Percentiles rank a stretch among this genome's conserved stretches.
phyloP scores from a whole-genome alignment of 2,888 invertebrate species.

The Rugalucina vietnamica region DNA sequence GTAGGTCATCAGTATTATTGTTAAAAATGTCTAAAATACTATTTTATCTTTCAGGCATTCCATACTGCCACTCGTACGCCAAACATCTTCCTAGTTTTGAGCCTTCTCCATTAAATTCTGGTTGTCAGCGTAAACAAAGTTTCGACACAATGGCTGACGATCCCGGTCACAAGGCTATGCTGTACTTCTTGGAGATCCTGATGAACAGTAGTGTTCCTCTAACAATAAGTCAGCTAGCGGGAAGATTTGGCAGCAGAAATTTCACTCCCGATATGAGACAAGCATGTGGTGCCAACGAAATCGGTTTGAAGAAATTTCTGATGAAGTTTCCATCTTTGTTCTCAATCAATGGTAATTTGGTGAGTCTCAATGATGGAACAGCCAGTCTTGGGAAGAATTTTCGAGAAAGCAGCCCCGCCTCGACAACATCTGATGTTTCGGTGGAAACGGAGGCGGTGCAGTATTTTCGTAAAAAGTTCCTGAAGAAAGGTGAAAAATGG shows the following conservation, averaged over 20 bases:
- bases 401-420: slow-evolving; percentile 80
- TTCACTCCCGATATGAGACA: slow-evolving; percentile 97
- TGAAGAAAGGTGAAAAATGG: slow-evolving; percentile 97
- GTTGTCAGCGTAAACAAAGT: slow-evolving; percentile 23
- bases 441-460: slow-evolving; percentile 96
- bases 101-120: slow-evolving; percentile 38
- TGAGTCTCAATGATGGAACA: slow-evolving; percentile 80
- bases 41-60: slow-evolving; percentile 35
- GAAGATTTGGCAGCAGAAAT: slow-evolving; percentile 99
- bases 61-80: slow-evolving; percentile 22
- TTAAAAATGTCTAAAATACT: neutral
- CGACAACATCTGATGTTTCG: slow-evolving; percentile 81
- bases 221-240: slow-evolving; percentile 98
- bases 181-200: slow-evolving; percentile 99
- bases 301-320: slow-evolving; percentile 97
- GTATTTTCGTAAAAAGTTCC: slow-evolving; percentile 97
- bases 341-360: slow-evolving; percentile 90
- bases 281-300: slow-evolving; percentile 93
- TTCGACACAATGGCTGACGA: slow-evolving; percentile 82
- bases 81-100: slow-evolving; percentile 57
- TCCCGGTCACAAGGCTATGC: slow-evolving; percentile 86
- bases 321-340: slow-evolving; percentile 98
- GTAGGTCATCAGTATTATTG: no score
- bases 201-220: slow-evolving; percentile 96
- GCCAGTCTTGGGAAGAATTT: slow-evolving; percentile 80